Base-by-base conservation (phyloP, 92 coral and sea anemone genomes). In the Paragorgia papillata region DNA sequence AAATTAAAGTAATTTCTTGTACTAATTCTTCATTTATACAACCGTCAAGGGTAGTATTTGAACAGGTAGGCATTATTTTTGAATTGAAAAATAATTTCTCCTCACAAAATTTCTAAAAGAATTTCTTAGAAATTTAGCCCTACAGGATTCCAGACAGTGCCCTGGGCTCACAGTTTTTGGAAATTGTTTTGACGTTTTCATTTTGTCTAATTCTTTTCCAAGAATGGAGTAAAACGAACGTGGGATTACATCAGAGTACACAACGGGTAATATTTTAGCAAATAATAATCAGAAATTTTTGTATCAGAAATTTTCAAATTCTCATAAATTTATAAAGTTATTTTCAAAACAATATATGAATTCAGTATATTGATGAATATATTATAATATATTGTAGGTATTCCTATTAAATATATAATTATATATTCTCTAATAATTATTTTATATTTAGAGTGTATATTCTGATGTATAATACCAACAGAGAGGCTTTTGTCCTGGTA, bases 241-340 rank as follows among this genome's bases (percentile, higher is more conserved):
- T 93, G 97, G 97, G 97, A 93, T 57, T 93, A 93, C 79, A 82
- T 93, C 62, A 87, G 82, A 74, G 97, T 80, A 80, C 97, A 90
- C 77, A 91, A 93, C 65, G 97, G 89, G 96, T 90, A 90, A 50
- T 90, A 83, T 73, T 40, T n/a, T n/a, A n/a, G n/a, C n/a, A n/a
- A n/a, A n/a, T n/a, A n/a, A n/a, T n/a, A n/a, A n/a, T n/a, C n/a
- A n/a, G n/a, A n/a, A n/a, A n/a, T n/a, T n/a, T n/a, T n/a, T n/a
- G n/a, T n/a, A n/a, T n/a, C n/a, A n/a, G n/a, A n/a, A n/a, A n/a
- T n/a, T n/a, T n/a, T n/a, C n/a, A n/a, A n/a, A n/a, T n/a, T n/a
- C n/a, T n/a, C n/a, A n/a, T n/a, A n/a, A n/a, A n/a, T n/a, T n/a
- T n/a, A n/a, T n/a, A n/a, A n/a, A n/a, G n/a, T n/a, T n/a, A n/a